Conservation (phyloP, 1,140 invertebrate genomes). For the Pissodes strobi region DNA sequence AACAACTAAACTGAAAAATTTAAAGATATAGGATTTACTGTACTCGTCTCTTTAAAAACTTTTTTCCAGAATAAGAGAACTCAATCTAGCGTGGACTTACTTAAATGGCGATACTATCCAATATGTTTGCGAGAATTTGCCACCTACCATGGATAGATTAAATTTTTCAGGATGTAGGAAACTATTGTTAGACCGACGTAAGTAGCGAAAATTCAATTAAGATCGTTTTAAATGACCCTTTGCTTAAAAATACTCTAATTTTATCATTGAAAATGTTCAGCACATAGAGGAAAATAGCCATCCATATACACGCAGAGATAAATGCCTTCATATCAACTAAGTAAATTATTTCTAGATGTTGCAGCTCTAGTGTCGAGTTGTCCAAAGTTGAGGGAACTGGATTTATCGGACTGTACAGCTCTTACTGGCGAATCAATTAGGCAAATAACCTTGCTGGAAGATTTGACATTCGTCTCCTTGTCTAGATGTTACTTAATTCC, state of each 20-base stretch:
- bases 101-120: constrained; percentile 65
- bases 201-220: no score
- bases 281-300: no score
- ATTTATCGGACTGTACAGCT: constrained; percentile 82
- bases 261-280: no score
- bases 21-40: neutral
- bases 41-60: no score
- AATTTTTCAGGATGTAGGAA: constrained; percentile 82
- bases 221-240: no score
- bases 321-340: neutral
- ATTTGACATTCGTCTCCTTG: constrained; percentile 80
- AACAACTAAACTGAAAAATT: no score
- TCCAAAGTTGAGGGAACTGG: constrained; percentile 76
- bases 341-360: constrained; percentile 74
- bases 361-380: constrained; percentile 67
- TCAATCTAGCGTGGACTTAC: constrained; percentile 84
- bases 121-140: constrained; percentile 66
- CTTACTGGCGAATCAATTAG: constrained; percentile 66
- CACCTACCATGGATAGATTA: constrained; percentile 68
- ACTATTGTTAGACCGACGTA: constrained; percentile 75
- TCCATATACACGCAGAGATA: no score
- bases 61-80: constrained; percentile 66
- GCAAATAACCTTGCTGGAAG: constrained; percentile 65
- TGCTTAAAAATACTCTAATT: no score
- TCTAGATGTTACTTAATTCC: constrained; percentile 82